Evolutionary conservation across 92 coral and sea anemone species (phyloP).

Genomic region (Epizoanthus scotinus): DNA sequence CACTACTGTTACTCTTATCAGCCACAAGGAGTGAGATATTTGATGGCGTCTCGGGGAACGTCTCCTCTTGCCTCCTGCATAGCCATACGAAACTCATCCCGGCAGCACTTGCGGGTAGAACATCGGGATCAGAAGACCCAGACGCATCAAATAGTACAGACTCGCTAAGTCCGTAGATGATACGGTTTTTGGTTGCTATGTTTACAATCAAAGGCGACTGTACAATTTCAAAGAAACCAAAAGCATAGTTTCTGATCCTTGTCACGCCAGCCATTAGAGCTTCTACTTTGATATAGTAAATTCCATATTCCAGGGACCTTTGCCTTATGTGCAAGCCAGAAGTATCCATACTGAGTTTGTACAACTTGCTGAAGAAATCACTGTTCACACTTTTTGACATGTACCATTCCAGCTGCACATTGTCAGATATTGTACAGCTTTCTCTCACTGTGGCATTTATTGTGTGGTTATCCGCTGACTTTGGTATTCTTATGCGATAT

Average conservation of each 20-base stretch:
- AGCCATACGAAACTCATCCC: conserved; percentile 31
- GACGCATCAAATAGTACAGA: conserved; percentile 23
- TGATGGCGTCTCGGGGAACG: not conserved
- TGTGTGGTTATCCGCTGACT: not conserved
- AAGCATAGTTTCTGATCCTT: conserved; percentile 27
- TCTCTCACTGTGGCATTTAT: conserved; percentile 1
- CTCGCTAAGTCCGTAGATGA: conserved; percentile 13
- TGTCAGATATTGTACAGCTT: not conserved
- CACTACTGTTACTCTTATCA: not conserved
- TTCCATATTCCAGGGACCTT: conserved; percentile 24
- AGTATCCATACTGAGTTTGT: not conserved
- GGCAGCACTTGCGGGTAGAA: conserved; percentile 12
- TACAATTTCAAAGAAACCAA: conserved; percentile 34
- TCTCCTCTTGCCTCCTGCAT: conserved; percentile 15
- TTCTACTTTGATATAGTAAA: conserved; percentile 25
- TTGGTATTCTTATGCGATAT: not conserved
- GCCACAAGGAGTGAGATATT: not conserved
- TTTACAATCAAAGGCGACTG: conserved; percentile 3
- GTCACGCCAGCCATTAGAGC: conserved; percentile 9
- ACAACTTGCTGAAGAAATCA: conserved; percentile 10
- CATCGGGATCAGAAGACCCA: conserved; percentile 34
- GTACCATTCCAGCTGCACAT: conserved; percentile 15
- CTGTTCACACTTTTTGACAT: not conserved
- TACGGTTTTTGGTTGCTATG: not conserved
- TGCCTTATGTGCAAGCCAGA: conserved; percentile 4